phyloP scores from a whole-genome alignment of 2,113 vertebrate species.

The Addax nasomaculatus region DNA sequence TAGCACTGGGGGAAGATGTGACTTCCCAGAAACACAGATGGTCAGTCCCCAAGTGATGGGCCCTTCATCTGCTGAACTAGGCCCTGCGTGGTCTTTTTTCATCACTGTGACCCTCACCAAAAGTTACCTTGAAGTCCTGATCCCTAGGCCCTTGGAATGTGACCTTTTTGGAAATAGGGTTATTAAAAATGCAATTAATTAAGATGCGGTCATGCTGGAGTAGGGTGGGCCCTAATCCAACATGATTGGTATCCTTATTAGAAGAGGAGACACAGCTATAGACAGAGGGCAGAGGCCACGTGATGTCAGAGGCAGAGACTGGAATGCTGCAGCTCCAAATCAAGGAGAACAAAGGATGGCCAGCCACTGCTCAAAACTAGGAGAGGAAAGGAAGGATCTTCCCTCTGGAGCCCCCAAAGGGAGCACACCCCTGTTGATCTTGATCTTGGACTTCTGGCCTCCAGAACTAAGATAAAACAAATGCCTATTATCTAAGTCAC shows the following conservation, averaged over 20 bases:
- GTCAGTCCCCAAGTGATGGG: not conserved
- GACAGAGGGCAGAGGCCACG: not conserved
- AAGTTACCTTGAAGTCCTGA: not conserved
- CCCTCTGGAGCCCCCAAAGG: not conserved
- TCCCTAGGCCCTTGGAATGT: not conserved
- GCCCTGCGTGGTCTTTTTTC: not conserved
- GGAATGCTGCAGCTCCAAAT: not conserved
- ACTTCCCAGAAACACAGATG: not conserved
- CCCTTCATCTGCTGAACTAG: not conserved
- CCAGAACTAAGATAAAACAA: not conserved
- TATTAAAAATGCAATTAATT: not conserved
- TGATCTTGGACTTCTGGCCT: not conserved
- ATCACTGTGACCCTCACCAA: not conserved
- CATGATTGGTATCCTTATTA: not conserved
- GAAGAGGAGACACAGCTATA: not conserved
- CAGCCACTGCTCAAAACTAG: not conserved
- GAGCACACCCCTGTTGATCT: not conserved
- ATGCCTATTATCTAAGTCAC: not conserved
- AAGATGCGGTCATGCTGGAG: not conserved
- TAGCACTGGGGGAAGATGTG: too few relatives aligned
- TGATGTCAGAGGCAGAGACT: not conserved
- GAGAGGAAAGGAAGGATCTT: not conserved
- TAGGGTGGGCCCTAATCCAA: not conserved
- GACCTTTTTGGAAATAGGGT: not conserved
- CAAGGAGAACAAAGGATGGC: accelerated